Base-by-base conservation (phyloP, 35 echinoderm and acorn worm species). In the Heliocidaris erythrogramma region DNA sequence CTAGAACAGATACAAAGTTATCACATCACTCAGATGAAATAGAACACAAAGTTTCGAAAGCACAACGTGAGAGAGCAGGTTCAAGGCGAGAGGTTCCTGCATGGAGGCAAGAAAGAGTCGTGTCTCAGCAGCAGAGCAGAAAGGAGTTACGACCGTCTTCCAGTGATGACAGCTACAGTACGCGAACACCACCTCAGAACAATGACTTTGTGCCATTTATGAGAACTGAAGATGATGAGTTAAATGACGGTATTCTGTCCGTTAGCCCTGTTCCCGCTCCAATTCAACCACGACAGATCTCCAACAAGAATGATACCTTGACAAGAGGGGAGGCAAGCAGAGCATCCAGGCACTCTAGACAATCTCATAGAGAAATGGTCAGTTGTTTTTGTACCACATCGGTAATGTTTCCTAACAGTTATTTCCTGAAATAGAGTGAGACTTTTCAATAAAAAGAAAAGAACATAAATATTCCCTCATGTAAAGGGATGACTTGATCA, bases 181-280 rank as follows among this genome's bases (percentile, higher is more conserved):
- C 32, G 30, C 86, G 52, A 17, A 60, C 91, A 49, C 95, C 97
- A 5, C 91, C 96, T 17, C 13, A 52, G 2, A 96, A 93, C 71
- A 94, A 96, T 60, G 96, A 98, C 32, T 98, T 98, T 95, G 94
- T 96, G 21, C 97, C 97, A 47, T 98, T 98, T 42, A 21, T 97
- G 86, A 96, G 97, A 52, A 96, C 86, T 35, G 96, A 97, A 30
- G 97, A 96, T 85, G 92, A 92, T 21, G 92, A 94, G 48, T 60
- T 98, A 48, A 94, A 84, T 88, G 94, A 95, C 35, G 92, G 85
- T n/a, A 98, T 94, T 65, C 86, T 97, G 14, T 86, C 94, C 18
- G 94, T 86, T 7, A 97, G 95, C 31, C 97, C 97, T 35, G 92
- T 21, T 13, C 65, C 69, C 2, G 86, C 29, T 11, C 65, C 94